These are phyloP conservation scores for Eptesicus fuscus DNA, from an alignment of 2,113 vertebrate species.

Conservation along the genomic window DNA sequence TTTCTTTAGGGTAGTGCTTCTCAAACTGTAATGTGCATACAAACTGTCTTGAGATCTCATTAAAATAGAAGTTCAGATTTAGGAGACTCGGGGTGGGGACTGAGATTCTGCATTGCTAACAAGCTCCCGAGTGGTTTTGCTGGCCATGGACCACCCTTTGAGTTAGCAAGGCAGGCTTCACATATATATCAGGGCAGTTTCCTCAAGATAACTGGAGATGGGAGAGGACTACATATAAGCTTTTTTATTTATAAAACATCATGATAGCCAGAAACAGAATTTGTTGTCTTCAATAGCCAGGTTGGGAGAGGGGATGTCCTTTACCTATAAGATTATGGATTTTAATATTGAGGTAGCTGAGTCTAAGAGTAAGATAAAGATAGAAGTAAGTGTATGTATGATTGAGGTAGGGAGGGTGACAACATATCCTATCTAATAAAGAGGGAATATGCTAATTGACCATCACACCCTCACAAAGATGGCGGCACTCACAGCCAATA, in stretches of 20 bases:
- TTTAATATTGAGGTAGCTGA: conserved; percentile 5
- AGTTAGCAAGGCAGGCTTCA: not conserved
- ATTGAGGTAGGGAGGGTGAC: not conserved
- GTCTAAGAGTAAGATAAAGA: not conserved
- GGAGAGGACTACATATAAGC: not conserved
- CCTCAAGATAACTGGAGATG: not conserved
- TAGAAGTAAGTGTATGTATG: not conserved
- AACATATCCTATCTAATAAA: not conserved
- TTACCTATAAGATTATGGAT: not conserved
- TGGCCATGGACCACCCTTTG: not conserved
- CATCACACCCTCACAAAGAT: not conserved
- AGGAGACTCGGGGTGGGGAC: not conserved
- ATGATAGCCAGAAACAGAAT: not conserved
- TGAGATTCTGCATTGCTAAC: not conserved
- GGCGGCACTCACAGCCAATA: too few relatives aligned
- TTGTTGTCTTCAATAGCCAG: not conserved
- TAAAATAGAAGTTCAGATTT: conserved; percentile 22
- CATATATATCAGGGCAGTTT: not conserved
- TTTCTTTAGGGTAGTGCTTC: not conserved
- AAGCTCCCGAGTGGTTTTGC: not conserved
- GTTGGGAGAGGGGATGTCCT: not conserved
- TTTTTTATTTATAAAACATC: not conserved
- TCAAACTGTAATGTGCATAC: not conserved
- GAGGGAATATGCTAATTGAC: too few relatives aligned
- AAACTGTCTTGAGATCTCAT: not conserved